Evolutionary conservation across 1,140 invertebrate genomes (phyloP), one percentile per base, ranked within the genome.

Genomic region (Drosophila persimilis): DNA sequence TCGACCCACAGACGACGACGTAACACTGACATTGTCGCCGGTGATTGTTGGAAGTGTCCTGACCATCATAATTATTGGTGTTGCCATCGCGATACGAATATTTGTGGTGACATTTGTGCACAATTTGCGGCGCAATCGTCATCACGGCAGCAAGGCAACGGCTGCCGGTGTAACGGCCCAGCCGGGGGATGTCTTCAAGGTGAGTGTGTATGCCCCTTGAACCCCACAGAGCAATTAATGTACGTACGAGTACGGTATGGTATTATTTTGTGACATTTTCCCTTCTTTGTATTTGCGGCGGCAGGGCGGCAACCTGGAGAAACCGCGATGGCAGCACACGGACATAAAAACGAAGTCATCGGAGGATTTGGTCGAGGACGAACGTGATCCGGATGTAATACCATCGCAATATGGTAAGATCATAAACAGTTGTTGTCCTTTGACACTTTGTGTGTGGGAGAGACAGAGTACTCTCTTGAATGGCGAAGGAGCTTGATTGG

Each of bases 311-410:
- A 89, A 86, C 55, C 55, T 91, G 65, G 90, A 91, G 55, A 91
- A 91, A 70, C 90, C 90, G 35, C 89, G 90, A 2, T 91, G 90
- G 90, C 90, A 91, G 54, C 90, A 91, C 70, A 91, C 89, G 17
- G 90, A 91, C 50, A 89, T 90, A 61, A 91, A 91, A 78, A 89
- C 90, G 24, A 91, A 91, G 80, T 79, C 91, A 79, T 78, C 79
- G 11, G 90, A 91, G 58, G 89, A 91, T 75, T 73, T 91, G 54
- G 84, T 91, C 24, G 90, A 91, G 54, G 93, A 95, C 72, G 94
- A 95, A 91, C 93, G 94, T 86, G 95, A 95, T 92, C 95, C 95
- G 17, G 95, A 95, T 91, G 93, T 95, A 43, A 95, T 95, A 86
- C 95, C 95, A 64, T 95, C 94, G 53, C 95, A 95, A 92, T 95